A percentile compares a stretch with the other conserved stretches of the same genome.
These are phyloP conservation scores for Semotilus atromaculatus DNA, from an alignment of 2,797 vertebrate genomes.

Conservation along the genomic window DNA sequence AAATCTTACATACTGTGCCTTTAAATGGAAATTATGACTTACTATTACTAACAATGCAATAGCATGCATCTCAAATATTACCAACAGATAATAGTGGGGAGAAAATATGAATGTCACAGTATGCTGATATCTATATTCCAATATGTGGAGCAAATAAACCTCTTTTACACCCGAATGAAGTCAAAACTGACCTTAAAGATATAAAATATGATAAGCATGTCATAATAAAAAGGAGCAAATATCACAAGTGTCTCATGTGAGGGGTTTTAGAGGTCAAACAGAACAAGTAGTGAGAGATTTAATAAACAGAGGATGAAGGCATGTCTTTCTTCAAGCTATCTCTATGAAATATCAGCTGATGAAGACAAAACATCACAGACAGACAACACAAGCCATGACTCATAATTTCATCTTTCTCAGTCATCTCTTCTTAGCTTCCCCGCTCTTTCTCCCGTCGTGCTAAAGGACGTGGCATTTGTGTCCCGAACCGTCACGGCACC, in stretches of 20 bases:
- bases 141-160: background rate
- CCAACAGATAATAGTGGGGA: background rate
- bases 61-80: background rate
- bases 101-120: background rate
- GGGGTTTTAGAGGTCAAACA: background rate
- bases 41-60: background rate
- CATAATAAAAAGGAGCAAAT: background rate
- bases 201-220: background rate
- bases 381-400: background rate
- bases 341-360: constrained; percentile 48
- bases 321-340: background rate
- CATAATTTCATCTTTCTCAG: constrained; percentile 49
- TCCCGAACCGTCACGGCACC: constrained; percentile 14
- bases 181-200: background rate
- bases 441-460: constrained; percentile 1
- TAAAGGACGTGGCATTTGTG: constrained; percentile 10
- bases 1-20: no score
- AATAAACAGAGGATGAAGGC: background rate
- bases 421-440: constrained; percentile 13
- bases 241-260: background rate
- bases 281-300: background rate
- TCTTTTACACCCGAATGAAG: background rate
- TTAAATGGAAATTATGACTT: no score
- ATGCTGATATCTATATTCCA: no score
- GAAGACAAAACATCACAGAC: constrained; percentile 47